Evolutionary conservation across 2,888 invertebrate species (phyloP).

Genomic region (Kuschelorhynchus macadamiae): DNA sequence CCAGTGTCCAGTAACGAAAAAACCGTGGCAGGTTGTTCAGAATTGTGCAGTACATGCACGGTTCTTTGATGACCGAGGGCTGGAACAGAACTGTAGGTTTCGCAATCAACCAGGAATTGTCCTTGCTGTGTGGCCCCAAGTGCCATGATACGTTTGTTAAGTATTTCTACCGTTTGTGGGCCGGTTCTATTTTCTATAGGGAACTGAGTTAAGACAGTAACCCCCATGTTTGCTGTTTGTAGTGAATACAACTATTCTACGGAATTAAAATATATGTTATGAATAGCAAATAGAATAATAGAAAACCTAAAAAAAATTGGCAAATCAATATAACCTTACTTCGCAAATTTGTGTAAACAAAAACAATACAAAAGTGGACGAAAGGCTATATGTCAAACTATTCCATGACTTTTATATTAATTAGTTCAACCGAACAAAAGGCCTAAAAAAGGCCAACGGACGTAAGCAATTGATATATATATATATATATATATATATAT

Average conservation of each 20-base stretch:
- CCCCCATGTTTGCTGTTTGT: constrained; percentile 71
- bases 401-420: too few relatives aligned
- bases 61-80: constrained; percentile 84
- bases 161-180: constrained; percentile 87
- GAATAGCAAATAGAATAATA: too few relatives aligned
- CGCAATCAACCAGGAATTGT: constrained; percentile 94
- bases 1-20: constrained; percentile 93
- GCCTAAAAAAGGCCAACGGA: too few relatives aligned
- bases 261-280: too few relatives aligned
- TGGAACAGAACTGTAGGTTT: constrained; percentile 88
- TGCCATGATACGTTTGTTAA: constrained; percentile 87
- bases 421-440: too few relatives aligned
- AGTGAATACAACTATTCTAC: neutral
- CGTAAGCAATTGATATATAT: too few relatives aligned
- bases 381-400: too few relatives aligned
- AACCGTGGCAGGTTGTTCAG: constrained; percentile 94
- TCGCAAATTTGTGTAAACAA: too few relatives aligned
- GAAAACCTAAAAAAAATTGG: too few relatives aligned
- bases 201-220: constrained; percentile 85
- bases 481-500: too few relatives aligned
- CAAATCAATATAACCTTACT: too few relatives aligned
- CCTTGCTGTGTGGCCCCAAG: constrained; percentile 91
- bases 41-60: constrained; percentile 95
- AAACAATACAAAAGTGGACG: too few relatives aligned
- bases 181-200: constrained; percentile 92